Conservation (phyloP, 53 echinoderm and acorn worm species). For the Mesocentrotus franciscanus region DNA sequence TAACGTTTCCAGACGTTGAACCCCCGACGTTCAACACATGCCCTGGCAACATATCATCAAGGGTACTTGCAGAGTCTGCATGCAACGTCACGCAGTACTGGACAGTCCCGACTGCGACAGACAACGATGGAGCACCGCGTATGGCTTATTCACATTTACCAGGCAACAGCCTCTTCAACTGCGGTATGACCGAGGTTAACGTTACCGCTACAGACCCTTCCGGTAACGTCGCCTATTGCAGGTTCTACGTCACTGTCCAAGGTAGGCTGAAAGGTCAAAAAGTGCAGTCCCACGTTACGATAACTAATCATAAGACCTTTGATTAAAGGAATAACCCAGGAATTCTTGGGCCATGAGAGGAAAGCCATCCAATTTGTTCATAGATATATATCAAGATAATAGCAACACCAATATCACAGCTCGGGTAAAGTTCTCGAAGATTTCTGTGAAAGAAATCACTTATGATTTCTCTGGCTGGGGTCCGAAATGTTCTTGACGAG, state of each 20-base stretch:
- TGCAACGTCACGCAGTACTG: background rate
- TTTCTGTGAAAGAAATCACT: too few relatives aligned
- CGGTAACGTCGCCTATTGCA: conserved; percentile 29
- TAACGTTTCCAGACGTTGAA: conserved; percentile 37
- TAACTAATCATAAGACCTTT: background rate
- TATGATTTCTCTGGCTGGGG: too few relatives aligned
- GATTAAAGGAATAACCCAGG: too few relatives aligned
- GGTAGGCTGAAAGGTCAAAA: conserved; percentile 3
- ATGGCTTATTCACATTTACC: background rate
- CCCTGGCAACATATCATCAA: background rate
- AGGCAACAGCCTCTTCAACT: conserved; percentile 40
- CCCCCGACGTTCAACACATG: conserved; percentile 26
- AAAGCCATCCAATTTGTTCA: too few relatives aligned
- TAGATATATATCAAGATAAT: too few relatives aligned
- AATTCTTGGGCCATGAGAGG: too few relatives aligned
- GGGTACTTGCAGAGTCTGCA: conserved; percentile 16
- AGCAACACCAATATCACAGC: too few relatives aligned
- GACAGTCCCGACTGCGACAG: conserved; percentile 27
- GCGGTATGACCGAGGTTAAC: conserved; percentile 22
- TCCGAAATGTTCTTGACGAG: too few relatives aligned
- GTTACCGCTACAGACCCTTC: conserved; percentile 24
- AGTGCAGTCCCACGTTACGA: background rate
- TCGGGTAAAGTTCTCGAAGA: too few relatives aligned
- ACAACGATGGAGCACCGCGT: background rate
- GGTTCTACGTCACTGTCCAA: conserved; percentile 17